phyloP scores from a whole-genome alignment of 2,888 invertebrate genomes.

The Altica lythri region DNA sequence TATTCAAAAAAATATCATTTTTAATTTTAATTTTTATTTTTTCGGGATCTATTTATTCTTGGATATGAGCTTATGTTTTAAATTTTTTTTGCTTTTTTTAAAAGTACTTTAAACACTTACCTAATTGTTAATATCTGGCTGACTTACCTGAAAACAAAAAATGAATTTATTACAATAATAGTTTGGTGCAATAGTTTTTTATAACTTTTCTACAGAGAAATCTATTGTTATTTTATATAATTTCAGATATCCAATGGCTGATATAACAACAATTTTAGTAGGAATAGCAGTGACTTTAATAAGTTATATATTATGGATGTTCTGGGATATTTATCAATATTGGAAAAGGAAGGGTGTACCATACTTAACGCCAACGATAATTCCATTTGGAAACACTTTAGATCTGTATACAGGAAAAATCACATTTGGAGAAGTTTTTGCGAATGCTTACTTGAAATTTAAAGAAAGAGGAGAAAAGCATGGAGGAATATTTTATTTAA shows the following conservation, averaged over 20 bases:
- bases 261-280: conserved; percentile 1
- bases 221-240: too few species aligned
- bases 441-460: conserved; percentile 34
- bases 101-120: too few species aligned
- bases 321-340: conserved; percentile 62
- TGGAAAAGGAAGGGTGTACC: conserved; percentile 40
- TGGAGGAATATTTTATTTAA: conserved; percentile 53
- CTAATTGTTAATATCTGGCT: too few species aligned
- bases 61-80: too few species aligned
- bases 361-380: conserved; percentile 34
- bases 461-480: conserved; percentile 40
- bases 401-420: conserved; percentile 32
- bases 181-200: too few species aligned
- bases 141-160: too few species aligned
- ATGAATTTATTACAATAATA: too few species aligned
- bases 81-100: too few species aligned
- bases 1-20: too few species aligned
- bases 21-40: too few species aligned
- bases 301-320: conserved; percentile 50
- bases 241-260: conserved; percentile 6
- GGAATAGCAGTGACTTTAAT: conserved; percentile 2
- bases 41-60: too few species aligned
- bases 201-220: too few species aligned
- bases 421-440: conserved; percentile 38
- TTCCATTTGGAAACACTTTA: conserved; percentile 42